A percentile compares a stretch with the other conserved stretches of the same genome.
These are phyloP conservation scores for Cabera pusaria DNA, from an alignment of 2,888 invertebrate species.

Conservation along the genomic window DNA sequence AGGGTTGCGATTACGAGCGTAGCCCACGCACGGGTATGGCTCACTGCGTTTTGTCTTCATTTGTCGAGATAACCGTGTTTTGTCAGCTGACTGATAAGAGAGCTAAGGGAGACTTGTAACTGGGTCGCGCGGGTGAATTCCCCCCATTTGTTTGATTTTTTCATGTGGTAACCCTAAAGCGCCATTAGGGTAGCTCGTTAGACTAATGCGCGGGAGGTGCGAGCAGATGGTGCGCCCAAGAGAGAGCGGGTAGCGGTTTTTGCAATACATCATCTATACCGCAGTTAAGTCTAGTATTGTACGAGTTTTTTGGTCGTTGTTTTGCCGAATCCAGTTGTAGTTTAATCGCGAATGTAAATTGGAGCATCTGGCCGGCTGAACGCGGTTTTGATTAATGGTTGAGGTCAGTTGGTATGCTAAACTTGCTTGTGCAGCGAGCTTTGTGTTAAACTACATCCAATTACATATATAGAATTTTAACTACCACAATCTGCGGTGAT, in stretches of 20 bases:
- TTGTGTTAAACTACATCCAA: too few species aligned
- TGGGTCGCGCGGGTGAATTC: constrained; percentile 57
- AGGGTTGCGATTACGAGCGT: constrained; percentile 37
- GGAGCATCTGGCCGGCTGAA: constrained; percentile 11
- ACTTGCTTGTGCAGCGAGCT: too few species aligned
- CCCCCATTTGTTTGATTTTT: constrained; percentile 68
- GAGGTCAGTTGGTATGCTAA: constrained; percentile 7
- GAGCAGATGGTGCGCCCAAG: constrained; percentile 66
- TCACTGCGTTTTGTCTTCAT: constrained; percentile 50
- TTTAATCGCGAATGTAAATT: constrained; percentile 37
- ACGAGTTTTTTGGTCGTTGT: constrained; percentile 28
- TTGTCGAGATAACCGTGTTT: constrained; percentile 63
- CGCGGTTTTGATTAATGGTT: constrained; percentile 12
- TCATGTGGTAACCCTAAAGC: constrained; percentile 60
- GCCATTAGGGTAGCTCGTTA: constrained; percentile 81
- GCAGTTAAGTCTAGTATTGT: constrained; percentile 54
- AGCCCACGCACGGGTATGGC: constrained; percentile 38
- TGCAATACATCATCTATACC: constrained; percentile 68
- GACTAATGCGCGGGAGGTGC: constrained; percentile 74
- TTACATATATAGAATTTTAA: too few species aligned
- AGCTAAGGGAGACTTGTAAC: constrained; percentile 64
- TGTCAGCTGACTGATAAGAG: constrained; percentile 65
- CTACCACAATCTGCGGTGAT: too few species aligned
- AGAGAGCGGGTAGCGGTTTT: constrained; percentile 57
- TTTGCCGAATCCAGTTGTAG: constrained; percentile 34